Base-by-base conservation (phyloP, 2,888 invertebrate genomes). In the Acronicta leporina region DNA sequence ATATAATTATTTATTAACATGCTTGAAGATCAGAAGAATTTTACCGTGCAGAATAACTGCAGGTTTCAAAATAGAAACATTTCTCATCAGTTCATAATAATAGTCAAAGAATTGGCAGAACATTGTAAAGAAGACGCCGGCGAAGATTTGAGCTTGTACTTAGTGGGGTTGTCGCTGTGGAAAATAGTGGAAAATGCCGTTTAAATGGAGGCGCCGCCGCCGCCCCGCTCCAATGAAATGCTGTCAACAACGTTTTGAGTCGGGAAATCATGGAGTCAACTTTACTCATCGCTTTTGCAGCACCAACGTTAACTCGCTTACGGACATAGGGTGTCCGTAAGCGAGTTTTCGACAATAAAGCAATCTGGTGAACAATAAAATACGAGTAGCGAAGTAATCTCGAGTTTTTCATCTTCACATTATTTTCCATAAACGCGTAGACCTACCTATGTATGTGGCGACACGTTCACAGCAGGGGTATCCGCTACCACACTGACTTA, bases 91-190 rank as follows among this genome's bases (percentile, higher is more conserved):
- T 46, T 48, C 55, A 51, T 48, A 33, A 38, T 53, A 48, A 63
- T 27, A 20, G n/a, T 57, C 49, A 56, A 50, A 63, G 67, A 73
- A 75, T 74, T 74, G 48, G 33, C 27, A 54, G 61, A 65, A 70
- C 40, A 49, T 62, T 61, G 43, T 49, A 33, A 53, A 62, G 66
- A 56, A 63, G 52, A 66, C 35, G 57, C 14, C 33, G 15, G 53
- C 2, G 20, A 20, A 35, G 47, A 25, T 11, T 46, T 44, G 15
- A 54, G 53, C 40, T 49, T 49, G 20, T 54, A 63, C 59, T 63
- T 57, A 59, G 50, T 15, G 42, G 30, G 15, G 43, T 40, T 49
- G 44, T 55, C 58, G 57, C 35, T 44, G 16, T 35, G 11, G 35
- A 35, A 35, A 35, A 35, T 35, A 13, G 35, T 46, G 20, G 52